phyloP scores from a whole-genome alignment of 1,140 invertebrate genomes.

The Zaprionus vittiger region DNA sequence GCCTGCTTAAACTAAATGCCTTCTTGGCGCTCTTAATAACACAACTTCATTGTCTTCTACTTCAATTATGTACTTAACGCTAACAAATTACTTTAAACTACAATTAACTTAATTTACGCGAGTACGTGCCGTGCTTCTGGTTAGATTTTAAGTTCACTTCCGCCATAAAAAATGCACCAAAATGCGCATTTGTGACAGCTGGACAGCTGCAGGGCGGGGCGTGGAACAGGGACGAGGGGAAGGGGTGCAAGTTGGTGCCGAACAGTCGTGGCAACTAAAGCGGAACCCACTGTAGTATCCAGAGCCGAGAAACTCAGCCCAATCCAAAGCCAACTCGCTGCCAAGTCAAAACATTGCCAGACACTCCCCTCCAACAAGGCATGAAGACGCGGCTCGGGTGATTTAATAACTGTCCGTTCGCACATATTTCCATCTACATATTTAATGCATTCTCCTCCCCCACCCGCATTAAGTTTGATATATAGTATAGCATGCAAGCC shows the following conservation, averaged over 20 bases:
- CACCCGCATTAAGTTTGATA: not conserved
- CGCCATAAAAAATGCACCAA: conserved; percentile 50
- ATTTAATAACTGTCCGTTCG: conserved; percentile 37
- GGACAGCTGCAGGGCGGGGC: conserved; percentile 20
- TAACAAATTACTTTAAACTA: no score
- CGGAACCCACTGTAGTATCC: not conserved
- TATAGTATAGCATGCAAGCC: not conserved
- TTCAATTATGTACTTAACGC: no score
- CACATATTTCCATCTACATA: conserved; percentile 29
- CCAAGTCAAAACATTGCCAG: not conserved
- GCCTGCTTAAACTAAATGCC: no score
- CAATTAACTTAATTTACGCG: no score
- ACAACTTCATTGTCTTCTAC: no score
- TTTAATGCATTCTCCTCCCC: conserved; percentile 3
- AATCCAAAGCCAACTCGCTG: no score
- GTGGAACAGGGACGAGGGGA: not conserved
- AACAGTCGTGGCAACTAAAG: not conserved
- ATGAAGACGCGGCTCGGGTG: conserved; percentile 6
- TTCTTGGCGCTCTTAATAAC: no score
- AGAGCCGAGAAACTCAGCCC: no score
- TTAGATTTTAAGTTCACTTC: conserved; percentile 60
- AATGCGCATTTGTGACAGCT: conserved; percentile 55
- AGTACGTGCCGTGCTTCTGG: conserved; percentile 52
- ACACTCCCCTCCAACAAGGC: not conserved
- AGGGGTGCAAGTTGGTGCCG: not conserved